Evolutionary conservation across 2,888 invertebrate genomes (phyloP).

Genomic region (Hemithea aestivaria): DNA sequence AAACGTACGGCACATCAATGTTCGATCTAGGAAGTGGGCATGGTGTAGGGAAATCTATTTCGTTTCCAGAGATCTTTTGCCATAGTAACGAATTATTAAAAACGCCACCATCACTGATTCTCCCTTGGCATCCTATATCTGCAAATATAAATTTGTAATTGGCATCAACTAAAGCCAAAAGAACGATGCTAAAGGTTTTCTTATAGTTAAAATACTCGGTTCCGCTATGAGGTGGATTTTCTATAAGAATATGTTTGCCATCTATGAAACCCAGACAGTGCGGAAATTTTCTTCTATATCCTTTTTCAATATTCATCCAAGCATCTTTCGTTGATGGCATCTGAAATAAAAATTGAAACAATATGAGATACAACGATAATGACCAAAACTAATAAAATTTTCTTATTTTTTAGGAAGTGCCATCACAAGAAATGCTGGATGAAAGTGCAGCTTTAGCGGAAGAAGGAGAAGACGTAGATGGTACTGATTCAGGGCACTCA

Average conservation of each 20-base stretch:
- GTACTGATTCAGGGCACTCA: too few species aligned
- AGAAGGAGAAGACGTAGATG: too few species aligned
- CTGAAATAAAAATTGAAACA: conserved; percentile 1
- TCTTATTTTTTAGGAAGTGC: not conserved
- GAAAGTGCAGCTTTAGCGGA: too few species aligned
- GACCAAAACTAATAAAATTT: not conserved
- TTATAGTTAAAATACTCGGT: conserved; percentile 30
- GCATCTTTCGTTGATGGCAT: conserved; percentile 1
- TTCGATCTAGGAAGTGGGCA: conserved; percentile 28
- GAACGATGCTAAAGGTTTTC: conserved; percentile 25
- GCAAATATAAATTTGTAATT: conserved; percentile 34
- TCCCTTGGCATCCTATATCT: conserved; percentile 30
- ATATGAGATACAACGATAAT: not conserved
- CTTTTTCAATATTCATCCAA: conserved; percentile 17
- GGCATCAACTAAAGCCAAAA: conserved; percentile 36
- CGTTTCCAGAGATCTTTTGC: conserved; percentile 27
- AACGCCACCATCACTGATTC: conserved; percentile 22
- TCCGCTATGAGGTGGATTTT: conserved; percentile 22
- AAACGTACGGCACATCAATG: conserved; percentile 33
- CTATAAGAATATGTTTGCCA: conserved; percentile 32
- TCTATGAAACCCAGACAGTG: conserved; percentile 28
- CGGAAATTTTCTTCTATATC: conserved; percentile 20
- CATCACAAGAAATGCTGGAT: not conserved
- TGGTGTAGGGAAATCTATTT: conserved; percentile 28
- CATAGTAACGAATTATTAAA: conserved; percentile 28